Evolutionary conservation across 2,797 vertebrate species (phyloP).

Genomic region (Platyrinchus mystaceus): DNA sequence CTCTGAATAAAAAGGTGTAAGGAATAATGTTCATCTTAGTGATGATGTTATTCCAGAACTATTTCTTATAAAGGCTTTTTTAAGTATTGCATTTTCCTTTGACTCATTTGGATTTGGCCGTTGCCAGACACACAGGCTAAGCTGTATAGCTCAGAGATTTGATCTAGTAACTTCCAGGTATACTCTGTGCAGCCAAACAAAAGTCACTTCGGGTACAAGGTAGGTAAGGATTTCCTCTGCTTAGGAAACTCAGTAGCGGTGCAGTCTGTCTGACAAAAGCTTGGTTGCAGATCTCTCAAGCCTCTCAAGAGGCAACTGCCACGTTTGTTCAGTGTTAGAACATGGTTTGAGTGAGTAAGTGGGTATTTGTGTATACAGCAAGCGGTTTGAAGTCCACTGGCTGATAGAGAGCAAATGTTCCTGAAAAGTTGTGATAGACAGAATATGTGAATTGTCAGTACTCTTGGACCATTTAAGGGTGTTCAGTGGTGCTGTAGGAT

Average conservation of each 20-base stretch:
- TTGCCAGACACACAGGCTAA: neutral
- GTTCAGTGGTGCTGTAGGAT: neutral
- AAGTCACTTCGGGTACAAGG: neutral
- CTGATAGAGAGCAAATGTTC: neutral
- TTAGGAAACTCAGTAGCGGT: neutral
- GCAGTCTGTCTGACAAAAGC: neutral
- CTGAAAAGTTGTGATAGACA: neutral
- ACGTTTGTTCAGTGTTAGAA: neutral
- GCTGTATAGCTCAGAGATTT: neutral
- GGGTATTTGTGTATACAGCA: neutral
- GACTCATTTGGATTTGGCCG: neutral
- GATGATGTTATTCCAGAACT: neutral
- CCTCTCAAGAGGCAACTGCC: neutral
- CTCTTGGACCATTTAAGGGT: neutral
- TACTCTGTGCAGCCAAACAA: neutral
- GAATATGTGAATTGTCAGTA: neutral
- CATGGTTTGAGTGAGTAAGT: neutral
- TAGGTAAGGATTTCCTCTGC: neutral
- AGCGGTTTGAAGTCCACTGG: neutral
- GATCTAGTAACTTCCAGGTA: neutral
- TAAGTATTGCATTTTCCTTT: neutral
- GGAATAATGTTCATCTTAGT: neutral
- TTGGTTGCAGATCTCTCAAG: neutral
- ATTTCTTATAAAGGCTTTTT: neutral
- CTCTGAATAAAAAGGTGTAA: neutral